A percentile compares a stretch with the other conserved stretches of the same genome.
These are phyloP conservation scores for Lacerta bilineata DNA, from an alignment of 2,797 vertebrate genomes.

Conservation along the genomic window DNA sequence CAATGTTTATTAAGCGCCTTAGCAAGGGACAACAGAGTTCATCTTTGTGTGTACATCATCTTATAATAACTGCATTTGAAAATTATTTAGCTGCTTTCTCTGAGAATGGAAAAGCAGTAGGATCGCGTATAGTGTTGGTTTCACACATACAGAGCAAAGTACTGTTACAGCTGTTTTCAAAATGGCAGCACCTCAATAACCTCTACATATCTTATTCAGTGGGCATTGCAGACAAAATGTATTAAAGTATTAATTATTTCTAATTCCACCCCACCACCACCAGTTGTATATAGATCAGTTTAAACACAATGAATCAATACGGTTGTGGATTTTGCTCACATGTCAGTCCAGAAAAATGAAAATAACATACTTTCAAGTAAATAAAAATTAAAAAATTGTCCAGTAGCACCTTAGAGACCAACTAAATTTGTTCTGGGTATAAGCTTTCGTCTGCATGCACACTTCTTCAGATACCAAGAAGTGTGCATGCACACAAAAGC, in stretches of 20 bases:
- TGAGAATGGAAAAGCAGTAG: constrained; percentile 54
- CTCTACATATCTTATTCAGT: constrained; percentile 57
- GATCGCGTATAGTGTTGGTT: constrained; percentile 47
- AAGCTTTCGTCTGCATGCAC: no score
- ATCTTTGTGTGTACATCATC: neutral
- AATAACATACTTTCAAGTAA: neutral
- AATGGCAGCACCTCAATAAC: constrained; percentile 57
- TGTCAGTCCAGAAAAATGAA: neutral
- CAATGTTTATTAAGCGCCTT: constrained; percentile 38
- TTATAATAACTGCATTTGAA: constrained; percentile 28
- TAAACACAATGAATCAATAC: neutral
- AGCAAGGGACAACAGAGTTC: constrained; percentile 4
- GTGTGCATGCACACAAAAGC: no score
- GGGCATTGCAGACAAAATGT: constrained; percentile 35
- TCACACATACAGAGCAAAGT: constrained; percentile 29
- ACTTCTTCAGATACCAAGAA: no score
- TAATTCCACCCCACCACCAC: neutral
- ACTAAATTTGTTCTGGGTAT: no score
- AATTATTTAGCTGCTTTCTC: constrained; percentile 28
- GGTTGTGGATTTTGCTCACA: neutral
- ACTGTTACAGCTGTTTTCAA: constrained; percentile 2
- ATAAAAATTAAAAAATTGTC: no score
- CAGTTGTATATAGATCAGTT: neutral
- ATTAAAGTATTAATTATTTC: neutral
- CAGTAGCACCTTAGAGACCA: no score